Evolutionary conservation across 64 coral and sea anemone species (phyloP).

Genomic region (Pachyseris speciosa): DNA sequence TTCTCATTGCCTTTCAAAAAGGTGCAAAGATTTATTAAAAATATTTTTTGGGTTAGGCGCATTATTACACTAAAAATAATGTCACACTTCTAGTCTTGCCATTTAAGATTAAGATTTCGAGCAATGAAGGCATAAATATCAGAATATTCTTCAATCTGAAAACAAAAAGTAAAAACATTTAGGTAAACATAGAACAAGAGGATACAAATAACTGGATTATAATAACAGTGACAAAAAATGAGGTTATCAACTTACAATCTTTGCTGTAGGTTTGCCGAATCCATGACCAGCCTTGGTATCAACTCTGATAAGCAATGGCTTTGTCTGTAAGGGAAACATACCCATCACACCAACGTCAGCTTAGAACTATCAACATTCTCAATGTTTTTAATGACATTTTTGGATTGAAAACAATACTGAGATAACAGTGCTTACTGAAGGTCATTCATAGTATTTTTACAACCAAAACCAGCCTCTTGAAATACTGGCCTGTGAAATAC

Average conservation of each 20-base stretch:
- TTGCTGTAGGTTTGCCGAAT: conserved; percentile 90
- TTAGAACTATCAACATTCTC: not conserved
- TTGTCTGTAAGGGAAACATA: conserved; percentile 44
- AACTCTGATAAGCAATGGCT: conserved; percentile 80
- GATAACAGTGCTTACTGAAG: too few relatives aligned
- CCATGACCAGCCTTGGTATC: conserved; percentile 97
- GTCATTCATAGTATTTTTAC: too few relatives aligned
- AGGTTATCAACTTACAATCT: conserved; percentile 71
- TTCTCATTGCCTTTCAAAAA: too few relatives aligned
- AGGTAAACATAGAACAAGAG: not conserved
- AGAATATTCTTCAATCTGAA: conserved; percentile 90
- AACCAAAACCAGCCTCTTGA: too few relatives aligned
- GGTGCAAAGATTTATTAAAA: too few relatives aligned
- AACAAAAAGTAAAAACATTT: not conserved
- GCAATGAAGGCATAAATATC: conserved; percentile 86
- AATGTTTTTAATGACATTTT: too few relatives aligned
- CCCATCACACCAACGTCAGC: not conserved
- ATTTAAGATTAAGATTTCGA: conserved; percentile 63
- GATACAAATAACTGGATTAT: too few relatives aligned
- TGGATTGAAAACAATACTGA: too few relatives aligned
- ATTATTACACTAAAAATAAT: too few relatives aligned
- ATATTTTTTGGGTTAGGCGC: too few relatives aligned
- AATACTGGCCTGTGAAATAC: too few relatives aligned
- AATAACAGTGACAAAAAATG: too few relatives aligned
- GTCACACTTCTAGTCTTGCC: conserved; percentile 67